phyloP scores from a whole-genome alignment of 2,888 invertebrate species.

The Druceiella hillmani region DNA sequence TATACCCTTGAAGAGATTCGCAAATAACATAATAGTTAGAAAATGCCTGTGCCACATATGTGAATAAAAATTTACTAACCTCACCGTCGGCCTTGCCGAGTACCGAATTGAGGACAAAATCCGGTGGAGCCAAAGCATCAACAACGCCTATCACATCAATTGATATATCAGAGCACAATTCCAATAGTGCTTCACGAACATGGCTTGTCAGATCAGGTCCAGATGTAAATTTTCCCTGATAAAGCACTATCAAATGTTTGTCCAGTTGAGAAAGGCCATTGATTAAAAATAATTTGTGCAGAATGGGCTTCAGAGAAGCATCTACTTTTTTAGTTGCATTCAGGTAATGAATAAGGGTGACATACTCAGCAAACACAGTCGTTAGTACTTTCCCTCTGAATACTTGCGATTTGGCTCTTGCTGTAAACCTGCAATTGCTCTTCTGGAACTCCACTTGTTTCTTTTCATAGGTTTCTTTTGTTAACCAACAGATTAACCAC shows the following conservation, averaged over 20 bases:
- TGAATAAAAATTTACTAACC: slow-evolving; percentile 41
- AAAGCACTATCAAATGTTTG: slow-evolving; percentile 65
- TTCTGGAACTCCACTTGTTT: slow-evolving; percentile 50
- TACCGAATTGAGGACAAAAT: slow-evolving; percentile 83
- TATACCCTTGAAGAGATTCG: slow-evolving; percentile 3
- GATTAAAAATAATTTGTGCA: slow-evolving; percentile 42
- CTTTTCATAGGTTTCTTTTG: slow-evolving; percentile 62
- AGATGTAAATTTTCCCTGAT: slow-evolving; percentile 52
- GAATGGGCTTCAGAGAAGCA: slow-evolving; percentile 37
- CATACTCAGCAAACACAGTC: slow-evolving; percentile 70
- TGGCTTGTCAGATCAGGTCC: slow-evolving; percentile 53
- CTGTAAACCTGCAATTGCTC: slow-evolving; percentile 66
- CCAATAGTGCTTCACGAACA: slow-evolving; percentile 62
- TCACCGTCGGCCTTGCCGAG: slow-evolving; percentile 81
- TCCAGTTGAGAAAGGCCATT: slow-evolving; percentile 53
- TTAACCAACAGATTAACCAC: slow-evolving; percentile 78
- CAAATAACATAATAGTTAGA: background rate
- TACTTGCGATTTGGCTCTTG: slow-evolving; percentile 76
- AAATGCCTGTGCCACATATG: background rate
- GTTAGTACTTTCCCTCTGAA: slow-evolving; percentile 72
- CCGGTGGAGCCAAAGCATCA: slow-evolving; percentile 84
- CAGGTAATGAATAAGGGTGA: slow-evolving; percentile 51
- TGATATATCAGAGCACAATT: slow-evolving; percentile 65
- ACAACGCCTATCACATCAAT: slow-evolving; percentile 70
- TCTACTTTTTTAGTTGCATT: slow-evolving; percentile 40